A percentile compares a stretch with the other conserved stretches of the same genome.
Evolutionary conservation across 2,113 vertebrate genomes (phyloP).

Genomic region (rabbit (Oryctolagus cuniculus)): mOryCun1.1 NC_091436.1:5086501-5087000

Average conservation of each 20-base stretch:
- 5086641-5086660: rapidly evolving
- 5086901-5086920: rapidly evolving
- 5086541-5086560: background rate
- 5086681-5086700: background rate
- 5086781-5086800: rapidly evolving
- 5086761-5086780: no score
- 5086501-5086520: background rate
- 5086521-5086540: background rate
- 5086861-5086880: background rate
- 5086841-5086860: background rate
- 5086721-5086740: background rate
- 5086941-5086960: rapidly evolving
- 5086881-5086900: background rate
- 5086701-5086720: background rate
- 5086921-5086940: background rate
- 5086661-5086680: background rate
- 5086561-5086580: background rate
- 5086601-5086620: background rate
- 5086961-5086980: background rate
- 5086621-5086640: rapidly evolving
- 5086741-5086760: no score
- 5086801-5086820: background rate
- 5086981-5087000: background rate
- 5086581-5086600: background rate
- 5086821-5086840: no score